These are phyloP conservation scores for Clangula hyemalis DNA, from an alignment of 2,797 vertebrate species.

Conservation along the genomic window DNA sequence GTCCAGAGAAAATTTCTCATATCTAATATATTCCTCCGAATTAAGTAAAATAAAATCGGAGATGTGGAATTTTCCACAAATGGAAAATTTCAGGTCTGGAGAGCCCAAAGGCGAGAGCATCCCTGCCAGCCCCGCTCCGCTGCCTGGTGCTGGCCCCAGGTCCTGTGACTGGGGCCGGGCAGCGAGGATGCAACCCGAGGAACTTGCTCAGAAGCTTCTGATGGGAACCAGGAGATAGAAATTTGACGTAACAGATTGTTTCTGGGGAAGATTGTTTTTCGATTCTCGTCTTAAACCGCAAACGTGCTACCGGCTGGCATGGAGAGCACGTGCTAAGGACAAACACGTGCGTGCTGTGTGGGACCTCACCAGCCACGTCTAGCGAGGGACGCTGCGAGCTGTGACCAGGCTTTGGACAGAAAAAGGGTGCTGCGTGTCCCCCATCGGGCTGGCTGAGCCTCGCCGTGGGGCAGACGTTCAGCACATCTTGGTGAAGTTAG, in stretches of 20 bases:
- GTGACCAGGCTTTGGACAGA: background rate
- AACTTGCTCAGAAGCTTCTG: background rate
- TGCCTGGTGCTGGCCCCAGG: background rate
- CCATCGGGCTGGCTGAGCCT: background rate
- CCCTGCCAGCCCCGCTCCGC: background rate
- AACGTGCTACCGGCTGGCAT: background rate
- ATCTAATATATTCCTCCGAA: slow-evolving; percentile 1
- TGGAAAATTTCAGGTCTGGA: background rate
- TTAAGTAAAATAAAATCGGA: background rate
- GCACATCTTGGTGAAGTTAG: slow-evolving; percentile 64
- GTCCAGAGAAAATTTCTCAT: background rate
- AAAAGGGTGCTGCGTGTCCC: background rate
- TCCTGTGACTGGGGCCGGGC: background rate
- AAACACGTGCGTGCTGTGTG: background rate
- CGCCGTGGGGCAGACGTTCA: background rate
- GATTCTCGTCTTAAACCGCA: background rate
- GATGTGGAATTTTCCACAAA: background rate
- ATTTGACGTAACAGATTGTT: background rate
- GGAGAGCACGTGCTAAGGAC: background rate
- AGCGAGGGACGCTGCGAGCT: rapidly evolving
- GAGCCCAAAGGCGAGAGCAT: background rate
- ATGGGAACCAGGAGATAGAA: background rate
- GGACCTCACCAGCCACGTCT: background rate
- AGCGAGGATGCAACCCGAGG: rapidly evolving
- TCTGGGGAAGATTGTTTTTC: background rate